Conservation (phyloP, 2,113 vertebrate species). For the Tetraodon nigroviridis region DNA sequence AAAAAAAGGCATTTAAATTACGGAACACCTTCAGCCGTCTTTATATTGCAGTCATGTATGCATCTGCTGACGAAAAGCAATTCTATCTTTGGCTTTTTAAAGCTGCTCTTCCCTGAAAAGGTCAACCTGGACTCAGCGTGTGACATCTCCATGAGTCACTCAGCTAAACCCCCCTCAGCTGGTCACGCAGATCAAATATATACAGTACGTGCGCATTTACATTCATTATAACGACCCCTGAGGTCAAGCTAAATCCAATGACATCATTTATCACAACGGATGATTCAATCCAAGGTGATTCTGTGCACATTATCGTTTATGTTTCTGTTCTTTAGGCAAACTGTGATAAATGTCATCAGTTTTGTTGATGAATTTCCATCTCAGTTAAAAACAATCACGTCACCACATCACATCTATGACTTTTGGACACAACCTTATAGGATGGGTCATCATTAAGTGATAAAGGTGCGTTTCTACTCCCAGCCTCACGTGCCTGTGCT, state of each 20-base stretch:
- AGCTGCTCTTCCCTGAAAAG: slow-evolving; percentile 38
- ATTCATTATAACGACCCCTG: slow-evolving; percentile 41
- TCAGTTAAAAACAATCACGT: no score
- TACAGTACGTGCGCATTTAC: slow-evolving; percentile 46
- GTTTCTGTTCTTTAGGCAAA: slow-evolving; percentile 5
- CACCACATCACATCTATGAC: no score
- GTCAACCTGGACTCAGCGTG: slow-evolving; percentile 35
- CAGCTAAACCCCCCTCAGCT: slow-evolving; percentile 34
- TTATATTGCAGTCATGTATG: neutral
- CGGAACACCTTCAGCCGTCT: no score
- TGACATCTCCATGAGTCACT: slow-evolving; percentile 48
- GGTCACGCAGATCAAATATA: slow-evolving; percentile 38
- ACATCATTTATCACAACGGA: slow-evolving; percentile 25
- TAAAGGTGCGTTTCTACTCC: slow-evolving; percentile 43
- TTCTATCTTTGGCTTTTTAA: slow-evolving; percentile 5
- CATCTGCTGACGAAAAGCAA: neutral
- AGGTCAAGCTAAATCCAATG: slow-evolving; percentile 47
- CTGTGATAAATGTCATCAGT: no score
- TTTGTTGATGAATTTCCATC: no score
- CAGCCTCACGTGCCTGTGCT: slow-evolving; percentile 28
- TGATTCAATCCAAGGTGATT: slow-evolving; percentile 14
- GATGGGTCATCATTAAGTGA: slow-evolving; percentile 54
- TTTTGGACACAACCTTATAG: slow-evolving; percentile 30
- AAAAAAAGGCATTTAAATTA: no score
- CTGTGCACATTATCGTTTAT: slow-evolving; percentile 21